Evolutionary conservation across 2,888 invertebrate genomes (phyloP), one percentile per base, ranked within the genome.

Genomic region (Ophion obscuratus): DNA sequence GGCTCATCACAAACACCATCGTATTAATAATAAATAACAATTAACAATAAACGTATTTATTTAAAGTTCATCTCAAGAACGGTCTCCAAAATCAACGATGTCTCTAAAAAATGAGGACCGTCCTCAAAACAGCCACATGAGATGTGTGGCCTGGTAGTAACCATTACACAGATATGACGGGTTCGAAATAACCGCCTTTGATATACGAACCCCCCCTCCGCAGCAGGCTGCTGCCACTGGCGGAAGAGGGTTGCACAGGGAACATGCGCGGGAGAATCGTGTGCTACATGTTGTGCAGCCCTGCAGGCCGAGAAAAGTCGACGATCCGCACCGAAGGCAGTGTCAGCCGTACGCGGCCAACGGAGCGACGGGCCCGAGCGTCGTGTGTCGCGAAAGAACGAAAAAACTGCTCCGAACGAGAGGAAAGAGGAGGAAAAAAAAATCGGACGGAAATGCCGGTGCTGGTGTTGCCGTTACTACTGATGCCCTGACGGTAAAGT

Each of bases 231-330:
- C 53, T 17, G 17, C 53, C 17, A 44, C 40, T 27, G 20, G 24
- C 3, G 67, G 59, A 40, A 62, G 68, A 61, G 81, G 81, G 84
- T 80, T 67, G 67, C 84, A 78, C 85, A 78, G 57, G 74, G 77
- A 84, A 84, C 86, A 86, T 86, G 86, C 86, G 85, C 85, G 86
- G 75, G 85, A 83, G 85, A 53, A 77, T 67, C 67, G 36, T 40
- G 40, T 17, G 53, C 17, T 17, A 17, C n/a, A 75, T 59, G 47
- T 57, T 66, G 59, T 81, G 81, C 76, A 73, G 73, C 70, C 59
- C 61, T 59, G 75, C 75, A 61, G 68, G 64, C 66, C 71, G 24
- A 53, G 64, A 36, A 64, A 71, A 61, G 66, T 74, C 80, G 73
- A 74, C 62, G 40, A 7, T 40, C 40, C 40, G 40, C 9, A 40